Conservation (phyloP, 1,140 invertebrate genomes). For the Drosophila azteca region DNA sequence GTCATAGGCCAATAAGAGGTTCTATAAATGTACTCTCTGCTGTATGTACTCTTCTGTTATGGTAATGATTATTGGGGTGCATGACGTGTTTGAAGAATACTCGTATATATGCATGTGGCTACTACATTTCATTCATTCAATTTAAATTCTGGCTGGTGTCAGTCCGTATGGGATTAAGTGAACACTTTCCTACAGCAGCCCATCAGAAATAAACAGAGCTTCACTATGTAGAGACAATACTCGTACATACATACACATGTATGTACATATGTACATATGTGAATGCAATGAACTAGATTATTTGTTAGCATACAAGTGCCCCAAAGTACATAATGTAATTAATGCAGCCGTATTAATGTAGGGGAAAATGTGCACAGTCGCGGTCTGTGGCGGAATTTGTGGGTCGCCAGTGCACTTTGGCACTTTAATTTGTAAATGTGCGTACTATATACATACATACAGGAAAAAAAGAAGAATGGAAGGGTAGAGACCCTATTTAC, state of each 20-base stretch:
- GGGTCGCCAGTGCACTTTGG: conserved; percentile 28
- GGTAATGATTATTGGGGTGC: conserved; percentile 42
- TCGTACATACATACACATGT: conserved; percentile 2
- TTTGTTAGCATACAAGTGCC: conserved; percentile 19
- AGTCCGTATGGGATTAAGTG: conserved; percentile 34
- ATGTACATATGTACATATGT: not conserved
- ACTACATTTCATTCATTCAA: conserved; percentile 43
- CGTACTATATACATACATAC: too few relatives aligned
- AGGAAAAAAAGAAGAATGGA: too few relatives aligned
- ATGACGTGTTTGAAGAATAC: conserved; percentile 32
- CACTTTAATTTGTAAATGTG: conserved; percentile 11
- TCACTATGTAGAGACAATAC: not conserved
- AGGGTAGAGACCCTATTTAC: too few relatives aligned
- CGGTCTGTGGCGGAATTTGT: conserved; percentile 26
- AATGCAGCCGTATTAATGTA: conserved; percentile 43
- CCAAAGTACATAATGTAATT: conserved; percentile 49
- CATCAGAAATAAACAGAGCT: conserved; percentile 32
- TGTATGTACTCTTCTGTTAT: conserved; percentile 33
- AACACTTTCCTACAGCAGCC: conserved; percentile 36
- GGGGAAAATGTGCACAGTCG: conserved; percentile 31
- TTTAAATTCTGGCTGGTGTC: conserved; percentile 27
- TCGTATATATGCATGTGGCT: not conserved
- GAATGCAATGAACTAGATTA: conserved; percentile 49
- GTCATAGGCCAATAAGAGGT: not conserved
- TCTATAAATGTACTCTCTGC: conserved; percentile 7